Percentiles rank a stretch among this genome's conserved stretches.
Conservation (phyloP, 2,797 vertebrate species). For the Enteromius thamalakanensis region DNA sequence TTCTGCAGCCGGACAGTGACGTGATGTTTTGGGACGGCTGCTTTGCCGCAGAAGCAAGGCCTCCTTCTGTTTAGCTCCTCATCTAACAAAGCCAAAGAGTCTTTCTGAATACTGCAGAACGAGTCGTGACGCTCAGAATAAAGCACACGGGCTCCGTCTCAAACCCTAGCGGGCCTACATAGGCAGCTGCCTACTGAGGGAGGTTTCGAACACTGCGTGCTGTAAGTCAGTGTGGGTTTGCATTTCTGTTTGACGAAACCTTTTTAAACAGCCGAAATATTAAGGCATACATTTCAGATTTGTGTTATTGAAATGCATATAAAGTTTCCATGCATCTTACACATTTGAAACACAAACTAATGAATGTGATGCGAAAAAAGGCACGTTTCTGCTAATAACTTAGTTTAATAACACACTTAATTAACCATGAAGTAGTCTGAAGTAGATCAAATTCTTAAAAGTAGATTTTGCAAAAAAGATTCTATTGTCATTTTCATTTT, state of each 20-base stretch:
- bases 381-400: neutral
- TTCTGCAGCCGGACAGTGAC: conserved; percentile 13
- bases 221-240: neutral
- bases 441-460: neutral
- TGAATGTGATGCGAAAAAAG: neutral
- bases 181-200: neutral
- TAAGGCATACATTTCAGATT: neutral
- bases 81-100: conserved; percentile 52
- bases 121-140: neutral
- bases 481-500: too few relatives aligned
- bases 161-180: neutral
- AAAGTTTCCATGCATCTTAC: neutral
- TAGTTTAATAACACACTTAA: neutral
- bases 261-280: neutral
- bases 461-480: neutral
- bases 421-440: neutral
- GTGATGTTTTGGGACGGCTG: conserved; percentile 51
- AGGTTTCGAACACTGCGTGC: neutral
- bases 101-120: conserved; percentile 43
- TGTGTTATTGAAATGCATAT: neutral
- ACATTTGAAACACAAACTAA: neutral
- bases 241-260: neutral
- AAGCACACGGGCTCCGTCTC: neutral
- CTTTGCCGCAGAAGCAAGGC: conserved; percentile 29
- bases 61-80: conserved; percentile 46